phyloP scores from a whole-genome alignment of 1,140 invertebrate genomes.

The Leptinotarsa lineolata region DNA sequence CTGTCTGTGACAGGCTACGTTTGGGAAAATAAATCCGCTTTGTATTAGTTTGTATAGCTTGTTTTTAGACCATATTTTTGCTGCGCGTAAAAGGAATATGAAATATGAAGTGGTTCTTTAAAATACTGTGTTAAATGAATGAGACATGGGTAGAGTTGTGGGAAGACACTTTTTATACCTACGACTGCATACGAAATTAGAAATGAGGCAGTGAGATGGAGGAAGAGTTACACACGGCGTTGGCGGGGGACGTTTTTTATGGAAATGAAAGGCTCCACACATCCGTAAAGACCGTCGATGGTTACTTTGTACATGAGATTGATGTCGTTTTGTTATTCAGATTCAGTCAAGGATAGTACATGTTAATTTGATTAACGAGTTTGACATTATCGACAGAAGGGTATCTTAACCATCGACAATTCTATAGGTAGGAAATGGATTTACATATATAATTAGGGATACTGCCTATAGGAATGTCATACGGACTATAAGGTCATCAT shows the following conservation, averaged over 20 bases:
- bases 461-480: too few species aligned
- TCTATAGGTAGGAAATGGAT: too few species aligned
- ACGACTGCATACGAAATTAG: slow-evolving; percentile 2
- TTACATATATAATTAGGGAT: too few species aligned
- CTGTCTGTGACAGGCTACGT: background rate
- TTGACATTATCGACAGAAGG: too few species aligned
- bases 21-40: slow-evolving; percentile 1
- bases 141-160: slow-evolving; percentile 18
- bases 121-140: slow-evolving; percentile 12
- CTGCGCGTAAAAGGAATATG: background rate
- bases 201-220: background rate
- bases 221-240: background rate
- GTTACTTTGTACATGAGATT: background rate
- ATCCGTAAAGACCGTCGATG: slow-evolving; percentile 5
- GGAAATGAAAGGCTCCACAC: background rate
- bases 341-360: too few species aligned
- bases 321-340: background rate
- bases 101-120: slow-evolving; percentile 7
- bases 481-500: too few species aligned
- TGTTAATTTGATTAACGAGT: too few species aligned
- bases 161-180: slow-evolving; percentile 11
- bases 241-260: background rate
- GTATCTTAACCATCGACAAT: too few species aligned
- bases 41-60: slow-evolving; percentile 1
- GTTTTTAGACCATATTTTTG: slow-evolving; percentile 8